Base-by-base conservation (phyloP, 2,797 vertebrate genomes). In the Zenarchopterus dispar region DNA sequence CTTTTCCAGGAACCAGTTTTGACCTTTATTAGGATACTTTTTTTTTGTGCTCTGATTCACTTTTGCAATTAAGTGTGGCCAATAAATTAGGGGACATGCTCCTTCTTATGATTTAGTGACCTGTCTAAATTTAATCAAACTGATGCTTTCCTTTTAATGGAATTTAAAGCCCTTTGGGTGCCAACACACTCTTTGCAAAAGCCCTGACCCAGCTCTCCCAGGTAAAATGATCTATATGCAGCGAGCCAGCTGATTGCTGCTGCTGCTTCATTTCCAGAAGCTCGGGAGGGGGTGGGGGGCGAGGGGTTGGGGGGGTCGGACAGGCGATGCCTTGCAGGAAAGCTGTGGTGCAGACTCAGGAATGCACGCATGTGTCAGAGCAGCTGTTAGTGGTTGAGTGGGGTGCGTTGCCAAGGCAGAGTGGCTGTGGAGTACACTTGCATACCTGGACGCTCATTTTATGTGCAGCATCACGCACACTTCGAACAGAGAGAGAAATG, bases 291-390 rank as follows among this genome's bases (percentile, higher is more conserved):
- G 1, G 17, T 28, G 7, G 28, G 28, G 28, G 28, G 28, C 4
- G 5, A 6, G 28, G 28, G 9, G n/a, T n/a, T n/a, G 1, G 11
- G 19, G 47, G 28, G 45, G 56, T 24, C 45, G 56, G 43, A 47
- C 62, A 50, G 46, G 59, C 31, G 24, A 45, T 56, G 78, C 80
- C 71, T 74, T 59, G 67, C 43, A 42, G 82, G 75, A 75, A 77
- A 39, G 56, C 68, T 50, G 76, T 23, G 65, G 26, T 66, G 75
- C 77, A 75, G 73, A 78, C 73, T 78, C 41, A 72, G 85, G 87
- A 89, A 89, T 87, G 82, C 72, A 61, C 67, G 71, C 86, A 82
- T 77, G 75, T 86, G 84, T 88, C 78, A 65, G 66, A 86, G 84
- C 91, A 91, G 89, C 89, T 90, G 89, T 88, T 88, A 17, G 78